phyloP scores from a whole-genome alignment of 2,888 invertebrate genomes.

The Actias luna region DNA sequence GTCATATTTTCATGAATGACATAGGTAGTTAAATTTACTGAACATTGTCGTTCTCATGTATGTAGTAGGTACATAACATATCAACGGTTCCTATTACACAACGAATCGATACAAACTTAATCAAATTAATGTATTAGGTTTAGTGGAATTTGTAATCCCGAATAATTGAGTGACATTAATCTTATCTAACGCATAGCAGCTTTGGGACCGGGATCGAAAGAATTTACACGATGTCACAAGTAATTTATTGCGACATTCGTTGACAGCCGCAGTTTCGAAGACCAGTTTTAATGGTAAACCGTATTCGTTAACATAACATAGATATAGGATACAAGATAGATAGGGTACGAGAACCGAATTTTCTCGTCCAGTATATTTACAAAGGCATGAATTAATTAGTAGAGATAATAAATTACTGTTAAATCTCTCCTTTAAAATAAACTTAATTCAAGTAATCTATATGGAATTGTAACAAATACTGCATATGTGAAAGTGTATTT shows the following conservation, averaged over 20 bases:
- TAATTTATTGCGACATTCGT: slow-evolving; percentile 30
- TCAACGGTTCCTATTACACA: background rate
- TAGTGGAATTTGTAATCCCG: slow-evolving; percentile 10
- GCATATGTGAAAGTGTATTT: slow-evolving; percentile 41
- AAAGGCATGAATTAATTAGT: background rate
- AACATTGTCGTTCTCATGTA: background rate
- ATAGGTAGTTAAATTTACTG: background rate
- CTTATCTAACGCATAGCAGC: slow-evolving; percentile 1
- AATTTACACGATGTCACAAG: slow-evolving; percentile 29
- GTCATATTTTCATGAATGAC: background rate
- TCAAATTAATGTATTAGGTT: slow-evolving; percentile 1
- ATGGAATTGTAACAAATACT: background rate
- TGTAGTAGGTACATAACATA: no score
- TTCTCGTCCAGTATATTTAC: background rate
- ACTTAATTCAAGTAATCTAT: background rate
- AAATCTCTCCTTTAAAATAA: background rate
- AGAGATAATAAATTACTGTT: background rate
- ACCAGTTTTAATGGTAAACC: background rate
- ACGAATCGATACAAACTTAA: background rate
- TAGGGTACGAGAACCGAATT: background rate
- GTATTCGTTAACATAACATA: slow-evolving; percentile 16
- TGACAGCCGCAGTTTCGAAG: slow-evolving; percentile 26
- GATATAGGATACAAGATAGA: background rate
- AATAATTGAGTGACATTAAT: slow-evolving; percentile 11
- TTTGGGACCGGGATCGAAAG: slow-evolving; percentile 12